Evolutionary conservation across 2,113 vertebrate genomes (phyloP), one percentile per base, ranked within the genome.

Genomic region (Diadophis punctatus): DNA sequence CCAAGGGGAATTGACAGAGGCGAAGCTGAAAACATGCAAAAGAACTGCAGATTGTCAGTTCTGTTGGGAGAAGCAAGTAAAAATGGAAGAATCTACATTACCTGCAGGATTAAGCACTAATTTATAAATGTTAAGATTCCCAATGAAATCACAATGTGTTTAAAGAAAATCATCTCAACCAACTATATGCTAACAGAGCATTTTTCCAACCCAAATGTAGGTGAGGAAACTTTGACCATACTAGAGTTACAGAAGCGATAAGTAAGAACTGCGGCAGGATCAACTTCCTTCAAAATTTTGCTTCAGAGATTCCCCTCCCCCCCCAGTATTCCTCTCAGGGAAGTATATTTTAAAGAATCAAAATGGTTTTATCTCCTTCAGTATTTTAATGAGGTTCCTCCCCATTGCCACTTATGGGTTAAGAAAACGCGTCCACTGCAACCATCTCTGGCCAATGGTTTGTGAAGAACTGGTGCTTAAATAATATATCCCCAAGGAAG

Each of bases 221-320:
- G 96, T 94, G 90, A 96, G 95, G 93, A 97, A 97, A 96, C 95
- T 96, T 95, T 95, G 96, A 97, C 95, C 68, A 3, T 84, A 95
- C 86, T 90, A 96, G 93, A 93, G 87, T 39, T 94, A 94, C 88
- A 96, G 95, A 95, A 90, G 95, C 94, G 94, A 56, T 25, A 93
- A 96, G 91, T 95, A 96, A 97, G 96, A 93, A 90, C 94, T 91
- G 89, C 93, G 94, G 96, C 95, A 97, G 96, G 96, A 95, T 95
- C 94, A 92, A 51, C 92, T 94, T 96, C 94, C 90, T 85, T 49
- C 86, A 93, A 88, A 90, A 18, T 94, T 93, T 52, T 89, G 63
- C n/a, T 94, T 93, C 34, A 84, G 1, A 4, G 55, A 11, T 52
- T 1, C 3, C 53, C 4, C 53, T 1, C 53, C 3, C 4, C 4